A percentile compares a stretch with the other conserved stretches of the same genome.
phyloP scores from a whole-genome alignment of 2,797 vertebrate genomes.

The Poeciliopsis gracilis region DNA sequence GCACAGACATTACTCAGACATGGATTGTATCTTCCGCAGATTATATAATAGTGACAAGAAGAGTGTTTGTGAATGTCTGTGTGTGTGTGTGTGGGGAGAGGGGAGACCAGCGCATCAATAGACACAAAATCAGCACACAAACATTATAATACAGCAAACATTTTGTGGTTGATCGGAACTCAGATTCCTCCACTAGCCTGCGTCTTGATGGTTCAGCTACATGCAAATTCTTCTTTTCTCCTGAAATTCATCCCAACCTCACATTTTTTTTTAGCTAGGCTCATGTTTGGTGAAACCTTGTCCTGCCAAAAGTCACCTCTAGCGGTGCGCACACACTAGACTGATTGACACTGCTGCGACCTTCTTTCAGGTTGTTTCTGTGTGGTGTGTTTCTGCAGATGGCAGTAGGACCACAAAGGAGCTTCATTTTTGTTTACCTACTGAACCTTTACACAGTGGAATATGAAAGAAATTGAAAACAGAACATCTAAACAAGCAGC shows the following conservation, averaged over 20 bases:
- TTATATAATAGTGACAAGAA: not conserved
- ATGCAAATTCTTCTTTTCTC: not conserved
- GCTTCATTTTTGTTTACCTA: not conserved
- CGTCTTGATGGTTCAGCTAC: not conserved
- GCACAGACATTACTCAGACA: slow-evolving; percentile 1
- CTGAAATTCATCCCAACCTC: not conserved
- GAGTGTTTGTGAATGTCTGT: not conserved
- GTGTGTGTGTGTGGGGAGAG: not conserved
- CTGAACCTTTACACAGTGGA: not conserved
- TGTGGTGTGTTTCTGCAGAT: not conserved
- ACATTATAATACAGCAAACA: not conserved
- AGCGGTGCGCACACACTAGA: too few species aligned
- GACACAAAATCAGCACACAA: not conserved
- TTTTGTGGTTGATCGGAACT: too few species aligned
- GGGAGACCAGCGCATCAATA: not conserved
- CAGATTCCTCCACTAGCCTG: not conserved
- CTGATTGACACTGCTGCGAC: too few species aligned
- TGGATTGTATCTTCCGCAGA: slow-evolving; percentile 5
- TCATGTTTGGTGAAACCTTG: not conserved
- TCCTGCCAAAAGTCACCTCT: not conserved
- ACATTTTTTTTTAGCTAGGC: not conserved
- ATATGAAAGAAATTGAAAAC: not conserved
- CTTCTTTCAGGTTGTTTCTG: not conserved
- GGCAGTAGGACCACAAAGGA: not conserved
- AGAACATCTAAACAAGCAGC: not conserved